Percentiles rank a stretch among this genome's conserved stretches.
Evolutionary conservation across 2,113 vertebrate genomes (phyloP).

Genomic region (Nerophis lumbriciformis): DNA sequence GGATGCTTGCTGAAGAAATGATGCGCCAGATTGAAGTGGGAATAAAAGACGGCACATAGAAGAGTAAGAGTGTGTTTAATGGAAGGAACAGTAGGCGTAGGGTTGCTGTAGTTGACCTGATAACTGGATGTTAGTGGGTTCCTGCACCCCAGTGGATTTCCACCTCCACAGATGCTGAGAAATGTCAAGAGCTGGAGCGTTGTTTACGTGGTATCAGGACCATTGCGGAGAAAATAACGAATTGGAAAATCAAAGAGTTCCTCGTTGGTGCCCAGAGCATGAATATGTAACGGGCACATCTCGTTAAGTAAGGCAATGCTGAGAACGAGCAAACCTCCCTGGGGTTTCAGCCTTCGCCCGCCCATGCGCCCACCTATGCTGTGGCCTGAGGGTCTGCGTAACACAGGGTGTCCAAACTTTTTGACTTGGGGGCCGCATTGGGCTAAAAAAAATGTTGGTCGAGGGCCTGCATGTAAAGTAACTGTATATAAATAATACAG

Average conservation of each 20-base stretch:
- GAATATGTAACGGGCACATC: constrained; percentile 33
- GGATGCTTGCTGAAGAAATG: constrained; percentile 9
- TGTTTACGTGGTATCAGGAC: not conserved
- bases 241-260: constrained; percentile 64
- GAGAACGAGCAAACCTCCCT: constrained; percentile 29
- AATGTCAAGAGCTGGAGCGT: constrained; percentile 1
- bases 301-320: constrained; percentile 39
- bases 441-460: too few relatives aligned
- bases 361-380: constrained; percentile 27
- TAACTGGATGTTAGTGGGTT: constrained; percentile 37
- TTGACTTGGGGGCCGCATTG: too few relatives aligned
- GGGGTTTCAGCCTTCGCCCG: constrained; percentile 46
- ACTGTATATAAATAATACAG: too few relatives aligned
- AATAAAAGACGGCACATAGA: constrained; percentile 5
- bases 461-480: too few relatives aligned
- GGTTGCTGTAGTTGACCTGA: constrained; percentile 37
- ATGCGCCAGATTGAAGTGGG: not conserved
- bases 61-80: not conserved
- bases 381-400: constrained; percentile 29
- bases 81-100: not conserved
- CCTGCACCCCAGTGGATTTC: constrained; percentile 28
- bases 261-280: constrained; percentile 26
- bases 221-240: constrained; percentile 43
- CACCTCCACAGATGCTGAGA: constrained; percentile 38
- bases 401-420: too few relatives aligned